phyloP scores from a whole-genome alignment of 2,888 invertebrate species.

The Petrolisthes cinctipes region DNA sequence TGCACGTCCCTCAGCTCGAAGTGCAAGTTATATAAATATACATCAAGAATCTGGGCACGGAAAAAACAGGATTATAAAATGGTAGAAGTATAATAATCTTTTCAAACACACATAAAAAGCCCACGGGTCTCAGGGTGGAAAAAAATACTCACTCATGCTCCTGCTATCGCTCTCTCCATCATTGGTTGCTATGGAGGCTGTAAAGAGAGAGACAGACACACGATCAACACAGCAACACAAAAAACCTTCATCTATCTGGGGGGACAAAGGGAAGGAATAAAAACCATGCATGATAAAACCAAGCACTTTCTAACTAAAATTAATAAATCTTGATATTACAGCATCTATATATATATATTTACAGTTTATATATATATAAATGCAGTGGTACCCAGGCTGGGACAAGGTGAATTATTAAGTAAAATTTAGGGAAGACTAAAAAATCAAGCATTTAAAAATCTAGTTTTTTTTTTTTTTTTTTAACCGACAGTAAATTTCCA shows the following conservation, averaged over 20 bases:
- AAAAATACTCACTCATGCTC: conserved; percentile 64
- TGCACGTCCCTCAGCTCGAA: too few relatives aligned
- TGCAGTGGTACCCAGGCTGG: neutral
- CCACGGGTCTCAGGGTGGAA: conserved; percentile 6
- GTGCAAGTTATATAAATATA: too few relatives aligned
- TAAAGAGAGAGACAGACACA: conserved; percentile 61
- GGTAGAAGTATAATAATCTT: too few relatives aligned
- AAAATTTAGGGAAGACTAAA: too few relatives aligned
- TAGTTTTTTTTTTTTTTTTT: too few relatives aligned
- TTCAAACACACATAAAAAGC: neutral
- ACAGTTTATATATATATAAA: neutral
- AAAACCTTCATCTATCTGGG: neutral
- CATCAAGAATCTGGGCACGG: too few relatives aligned
- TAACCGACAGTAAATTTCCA: too few relatives aligned
- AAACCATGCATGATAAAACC: conserved; percentile 42
- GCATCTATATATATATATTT: neutral
- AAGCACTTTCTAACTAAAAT: neutral
- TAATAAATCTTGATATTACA: neutral
- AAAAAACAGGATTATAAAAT: too few relatives aligned
- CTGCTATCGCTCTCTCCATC: conserved; percentile 64
- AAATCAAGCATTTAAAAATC: too few relatives aligned
- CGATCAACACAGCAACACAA: conserved; percentile 33
- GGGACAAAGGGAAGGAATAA: neutral
- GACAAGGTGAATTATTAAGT: neutral
- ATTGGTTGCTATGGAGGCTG: conserved; percentile 62